Conservation (phyloP, 2,113 vertebrate genomes). For the Orcinus orca region DNA sequence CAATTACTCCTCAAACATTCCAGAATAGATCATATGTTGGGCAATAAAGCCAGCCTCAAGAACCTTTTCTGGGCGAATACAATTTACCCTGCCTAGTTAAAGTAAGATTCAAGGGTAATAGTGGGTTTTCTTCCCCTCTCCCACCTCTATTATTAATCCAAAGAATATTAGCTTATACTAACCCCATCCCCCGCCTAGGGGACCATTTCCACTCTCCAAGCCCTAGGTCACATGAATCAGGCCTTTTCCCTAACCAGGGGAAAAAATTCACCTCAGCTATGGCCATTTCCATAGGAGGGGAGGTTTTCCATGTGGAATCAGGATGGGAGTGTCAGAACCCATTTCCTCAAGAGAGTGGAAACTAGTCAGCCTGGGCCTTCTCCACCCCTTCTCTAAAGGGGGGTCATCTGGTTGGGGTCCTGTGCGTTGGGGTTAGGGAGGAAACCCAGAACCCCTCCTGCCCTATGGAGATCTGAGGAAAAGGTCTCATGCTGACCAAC, state of each 20-base stretch:
- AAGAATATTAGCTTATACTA: too few relatives aligned
- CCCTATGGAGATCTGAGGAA: not conserved
- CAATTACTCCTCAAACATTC: not conserved
- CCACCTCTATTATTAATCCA: not conserved
- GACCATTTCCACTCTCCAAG: not conserved
- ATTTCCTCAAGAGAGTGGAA: not conserved
- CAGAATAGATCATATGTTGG: not conserved
- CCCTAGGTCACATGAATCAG: not conserved
- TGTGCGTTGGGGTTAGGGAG: not conserved
- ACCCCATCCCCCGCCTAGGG: not conserved
- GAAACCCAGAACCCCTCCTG: not conserved
- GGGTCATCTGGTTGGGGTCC: not conserved
- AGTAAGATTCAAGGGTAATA: not conserved
- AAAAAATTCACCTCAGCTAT: not conserved
- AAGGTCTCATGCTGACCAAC: not conserved
- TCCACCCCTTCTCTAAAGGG: not conserved
- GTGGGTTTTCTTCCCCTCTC: not conserved
- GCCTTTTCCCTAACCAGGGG: not conserved
- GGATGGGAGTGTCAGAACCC: not conserved
- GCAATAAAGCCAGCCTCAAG: not conserved
- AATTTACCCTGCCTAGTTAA: not conserved
- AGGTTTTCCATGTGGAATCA: not conserved
- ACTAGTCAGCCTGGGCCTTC: not conserved
- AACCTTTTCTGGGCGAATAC: not conserved
- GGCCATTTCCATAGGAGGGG: not conserved